Percentiles rank a stretch among this genome's conserved stretches.
These are phyloP conservation scores for Falcaria lacertinaria DNA, from an alignment of 2,888 invertebrate species.

Conservation along the genomic window DNA sequence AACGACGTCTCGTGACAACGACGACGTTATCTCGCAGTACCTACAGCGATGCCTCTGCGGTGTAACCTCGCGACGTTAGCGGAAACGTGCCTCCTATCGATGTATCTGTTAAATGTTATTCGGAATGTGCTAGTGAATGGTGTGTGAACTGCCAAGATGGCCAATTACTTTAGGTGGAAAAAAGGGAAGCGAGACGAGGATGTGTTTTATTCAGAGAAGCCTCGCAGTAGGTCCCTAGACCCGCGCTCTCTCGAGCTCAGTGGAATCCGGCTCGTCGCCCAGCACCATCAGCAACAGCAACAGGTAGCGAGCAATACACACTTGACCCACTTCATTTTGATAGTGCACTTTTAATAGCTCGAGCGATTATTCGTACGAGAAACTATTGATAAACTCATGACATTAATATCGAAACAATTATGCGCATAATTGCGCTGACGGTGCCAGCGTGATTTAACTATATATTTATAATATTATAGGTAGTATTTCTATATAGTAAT, in stretches of 20 bases:
- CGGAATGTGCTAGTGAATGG: constrained; percentile 28
- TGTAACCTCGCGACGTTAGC: constrained; percentile 38
- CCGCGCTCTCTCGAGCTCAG: constrained; percentile 84
- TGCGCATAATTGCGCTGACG: no score
- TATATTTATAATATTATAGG: no score
- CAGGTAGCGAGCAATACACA: constrained; percentile 16
- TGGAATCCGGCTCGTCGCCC: constrained; percentile 81
- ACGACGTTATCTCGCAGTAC: constrained; percentile 65
- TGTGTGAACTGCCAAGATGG: constrained; percentile 64
- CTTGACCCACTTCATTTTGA: no score
- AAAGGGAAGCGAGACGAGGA: constrained; percentile 81
- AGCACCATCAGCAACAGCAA: constrained; percentile 58
- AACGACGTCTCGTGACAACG: constrained; percentile 62
- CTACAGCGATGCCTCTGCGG: constrained; percentile 61
- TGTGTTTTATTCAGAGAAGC: constrained; percentile 80
- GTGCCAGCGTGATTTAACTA: no score
- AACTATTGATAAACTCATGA: no score
- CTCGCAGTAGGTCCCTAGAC: constrained; percentile 86
- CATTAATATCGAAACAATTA: no score
- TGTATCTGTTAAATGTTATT: constrained; percentile 20
- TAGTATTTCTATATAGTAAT: no score
- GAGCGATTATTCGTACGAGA: no score
- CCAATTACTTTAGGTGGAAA: constrained; percentile 85
- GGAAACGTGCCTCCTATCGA: constrained; percentile 29
- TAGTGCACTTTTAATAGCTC: no score